Conservation (phyloP, 2,888 invertebrate genomes). For the Pollenia amentaria region DNA sequence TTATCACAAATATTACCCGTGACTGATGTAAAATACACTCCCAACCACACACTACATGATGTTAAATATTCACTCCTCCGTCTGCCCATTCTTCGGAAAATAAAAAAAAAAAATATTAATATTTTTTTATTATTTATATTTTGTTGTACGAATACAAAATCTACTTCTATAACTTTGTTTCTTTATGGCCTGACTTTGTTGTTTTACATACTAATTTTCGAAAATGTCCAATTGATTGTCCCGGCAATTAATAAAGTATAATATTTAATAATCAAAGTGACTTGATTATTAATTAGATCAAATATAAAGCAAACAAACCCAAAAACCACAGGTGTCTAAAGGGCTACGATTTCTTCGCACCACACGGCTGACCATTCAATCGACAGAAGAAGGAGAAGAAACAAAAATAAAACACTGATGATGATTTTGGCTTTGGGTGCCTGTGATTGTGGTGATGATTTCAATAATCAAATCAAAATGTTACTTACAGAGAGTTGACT, state of each 20-base stretch:
- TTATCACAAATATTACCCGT: constrained; percentile 69
- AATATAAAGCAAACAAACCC: constrained; percentile 77
- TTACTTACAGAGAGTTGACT: constrained; percentile 35
- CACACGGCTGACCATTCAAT: constrained; percentile 37
- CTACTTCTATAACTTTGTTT: constrained; percentile 59
- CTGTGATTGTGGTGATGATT: constrained; percentile 59
- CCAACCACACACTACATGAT: constrained; percentile 34
- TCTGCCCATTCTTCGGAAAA: constrained; percentile 18
- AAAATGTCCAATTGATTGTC: constrained; percentile 74
- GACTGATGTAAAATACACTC: constrained; percentile 58
- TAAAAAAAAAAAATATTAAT: constrained; percentile 11
- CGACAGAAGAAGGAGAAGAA: constrained; percentile 6
- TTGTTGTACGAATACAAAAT: neutral
- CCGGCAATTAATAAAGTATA: constrained; percentile 74
- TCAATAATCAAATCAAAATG: constrained; percentile 70
- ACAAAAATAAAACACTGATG: neutral
- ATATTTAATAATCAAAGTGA: constrained; percentile 72
- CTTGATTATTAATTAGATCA: constrained; percentile 81
- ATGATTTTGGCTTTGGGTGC: neutral
- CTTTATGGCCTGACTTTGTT: constrained; percentile 46
- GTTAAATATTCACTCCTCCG: constrained; percentile 28
- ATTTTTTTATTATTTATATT: constrained; percentile 38
- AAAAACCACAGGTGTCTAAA: constrained; percentile 80
- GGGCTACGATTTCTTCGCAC: constrained; percentile 66
- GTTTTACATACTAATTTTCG: constrained; percentile 69